phyloP scores from a whole-genome alignment of 2,888 invertebrate genomes.

The Athripsodes cinereus region DNA sequence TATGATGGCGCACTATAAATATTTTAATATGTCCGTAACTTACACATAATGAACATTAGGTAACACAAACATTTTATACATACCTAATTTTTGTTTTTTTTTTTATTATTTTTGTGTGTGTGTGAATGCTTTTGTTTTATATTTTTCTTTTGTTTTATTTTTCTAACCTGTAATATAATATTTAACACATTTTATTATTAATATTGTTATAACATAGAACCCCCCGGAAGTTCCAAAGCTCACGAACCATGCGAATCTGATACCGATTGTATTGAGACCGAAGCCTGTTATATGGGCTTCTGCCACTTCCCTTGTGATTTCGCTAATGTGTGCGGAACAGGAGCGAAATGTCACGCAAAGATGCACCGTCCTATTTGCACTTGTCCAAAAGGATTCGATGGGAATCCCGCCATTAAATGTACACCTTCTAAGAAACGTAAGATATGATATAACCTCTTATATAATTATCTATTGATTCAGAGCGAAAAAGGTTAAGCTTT shows the following conservation, averaged over 20 bases:
- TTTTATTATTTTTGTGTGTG: too few relatives aligned
- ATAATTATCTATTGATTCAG: too few relatives aligned
- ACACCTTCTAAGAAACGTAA: constrained; percentile 71
- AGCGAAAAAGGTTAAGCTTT: too few relatives aligned
- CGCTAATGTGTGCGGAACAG: constrained; percentile 67
- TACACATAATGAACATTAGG: neutral
- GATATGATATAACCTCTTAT: constrained; percentile 34
- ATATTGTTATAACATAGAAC: constrained; percentile 46
- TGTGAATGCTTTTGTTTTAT: too few relatives aligned
- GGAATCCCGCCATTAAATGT: constrained; percentile 77
- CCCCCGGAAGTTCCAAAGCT: constrained; percentile 62
- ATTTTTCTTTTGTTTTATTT: constrained; percentile 11
- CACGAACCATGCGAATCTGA: constrained; percentile 77
- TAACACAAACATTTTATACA: neutral
- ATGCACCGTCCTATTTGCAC: constrained; percentile 79
- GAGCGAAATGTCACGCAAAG: constrained; percentile 73
- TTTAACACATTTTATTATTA: constrained; percentile 24
- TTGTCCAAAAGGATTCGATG: constrained; percentile 74
- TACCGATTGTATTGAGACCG: constrained; percentile 75
- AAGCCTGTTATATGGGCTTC: constrained; percentile 76
- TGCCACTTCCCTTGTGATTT: constrained; percentile 82
- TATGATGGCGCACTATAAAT: neutral
- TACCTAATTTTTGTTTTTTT: neutral
- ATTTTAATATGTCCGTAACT: too few relatives aligned
- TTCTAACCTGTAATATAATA: constrained; percentile 17